Conservation (phyloP, 2,797 vertebrate species). For the Hypotaenidia okinawae region DNA sequence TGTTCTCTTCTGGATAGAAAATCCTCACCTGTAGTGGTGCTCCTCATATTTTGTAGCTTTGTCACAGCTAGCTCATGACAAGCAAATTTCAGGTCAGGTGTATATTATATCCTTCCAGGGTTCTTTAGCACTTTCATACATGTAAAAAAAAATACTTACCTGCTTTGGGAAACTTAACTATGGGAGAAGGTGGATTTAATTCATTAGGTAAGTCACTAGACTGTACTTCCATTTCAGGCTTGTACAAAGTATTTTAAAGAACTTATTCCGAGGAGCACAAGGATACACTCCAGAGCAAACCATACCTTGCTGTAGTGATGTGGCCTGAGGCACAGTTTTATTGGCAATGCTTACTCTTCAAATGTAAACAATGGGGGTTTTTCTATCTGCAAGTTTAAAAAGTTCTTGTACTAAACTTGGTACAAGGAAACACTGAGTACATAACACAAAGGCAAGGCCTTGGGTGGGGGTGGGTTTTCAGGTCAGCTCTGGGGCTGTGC, state of each 20-base stretch:
- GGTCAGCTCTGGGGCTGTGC: accelerated
- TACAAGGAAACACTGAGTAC: neutral
- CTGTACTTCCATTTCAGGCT: neutral
- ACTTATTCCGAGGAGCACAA: neutral
- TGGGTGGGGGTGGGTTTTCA: too few relatives aligned
- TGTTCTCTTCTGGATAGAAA: neutral
- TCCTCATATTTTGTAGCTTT: accelerated
- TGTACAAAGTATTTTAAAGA: neutral
- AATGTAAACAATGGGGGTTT: neutral
- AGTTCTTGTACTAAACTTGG: neutral
- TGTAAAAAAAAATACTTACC: accelerated
- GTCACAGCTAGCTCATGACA: neutral
- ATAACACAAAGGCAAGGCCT: too few relatives aligned
- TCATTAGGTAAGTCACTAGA: neutral
- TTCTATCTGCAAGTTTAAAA: neutral
- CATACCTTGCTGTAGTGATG: neutral
- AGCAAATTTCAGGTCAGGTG: neutral
- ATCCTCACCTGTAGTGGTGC: neutral
- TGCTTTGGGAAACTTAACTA: neutral
- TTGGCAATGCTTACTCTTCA: neutral
- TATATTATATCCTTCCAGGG: neutral
- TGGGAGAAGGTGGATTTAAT: neutral
- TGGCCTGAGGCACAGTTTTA: neutral
- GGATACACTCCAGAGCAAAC: accelerated
- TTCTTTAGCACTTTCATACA: neutral